A percentile compares a stretch with the other conserved stretches of the same genome.
phyloP scores from a whole-genome alignment of 2,113 vertebrate species.

The Piprites chloris region DNA sequence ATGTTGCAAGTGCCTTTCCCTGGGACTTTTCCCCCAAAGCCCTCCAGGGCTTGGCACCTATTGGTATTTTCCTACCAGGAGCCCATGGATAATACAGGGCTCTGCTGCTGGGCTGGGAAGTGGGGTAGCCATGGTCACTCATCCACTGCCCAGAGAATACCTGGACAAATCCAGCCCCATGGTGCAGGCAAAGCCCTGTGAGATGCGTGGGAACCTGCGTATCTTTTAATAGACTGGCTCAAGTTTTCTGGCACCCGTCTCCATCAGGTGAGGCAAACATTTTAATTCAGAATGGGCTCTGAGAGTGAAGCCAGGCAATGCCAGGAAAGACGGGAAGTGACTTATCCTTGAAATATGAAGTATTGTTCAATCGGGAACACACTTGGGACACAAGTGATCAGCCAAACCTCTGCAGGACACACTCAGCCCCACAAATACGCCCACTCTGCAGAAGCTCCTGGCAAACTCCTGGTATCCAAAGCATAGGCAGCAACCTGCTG shows the following conservation, averaged over 20 bases:
- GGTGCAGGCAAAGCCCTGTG: not conserved
- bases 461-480: not conserved
- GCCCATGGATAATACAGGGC: not conserved
- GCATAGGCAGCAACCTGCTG: not conserved
- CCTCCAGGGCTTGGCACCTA: not conserved
- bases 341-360: conserved; percentile 46
- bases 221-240: not conserved
- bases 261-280: not conserved
- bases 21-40: not conserved
- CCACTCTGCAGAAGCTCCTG: not conserved
- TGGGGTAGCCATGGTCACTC: not conserved
- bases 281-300: not conserved
- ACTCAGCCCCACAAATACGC: not conserved
- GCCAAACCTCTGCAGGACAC: not conserved
- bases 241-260: not conserved
- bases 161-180: not conserved
- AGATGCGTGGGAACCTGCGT: not conserved
- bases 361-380: conserved; percentile 21
- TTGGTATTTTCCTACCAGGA: not conserved
- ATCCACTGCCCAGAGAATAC: not conserved
- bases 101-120: not conserved
- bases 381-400: not conserved
- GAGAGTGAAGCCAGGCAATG: not conserved
- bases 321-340: conserved; percentile 54
- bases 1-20: not conserved